Percentiles rank a stretch among this genome's conserved stretches.
phyloP scores from a whole-genome alignment of 2,113 vertebrate species.

The Microcebus griseorufus region DNA sequence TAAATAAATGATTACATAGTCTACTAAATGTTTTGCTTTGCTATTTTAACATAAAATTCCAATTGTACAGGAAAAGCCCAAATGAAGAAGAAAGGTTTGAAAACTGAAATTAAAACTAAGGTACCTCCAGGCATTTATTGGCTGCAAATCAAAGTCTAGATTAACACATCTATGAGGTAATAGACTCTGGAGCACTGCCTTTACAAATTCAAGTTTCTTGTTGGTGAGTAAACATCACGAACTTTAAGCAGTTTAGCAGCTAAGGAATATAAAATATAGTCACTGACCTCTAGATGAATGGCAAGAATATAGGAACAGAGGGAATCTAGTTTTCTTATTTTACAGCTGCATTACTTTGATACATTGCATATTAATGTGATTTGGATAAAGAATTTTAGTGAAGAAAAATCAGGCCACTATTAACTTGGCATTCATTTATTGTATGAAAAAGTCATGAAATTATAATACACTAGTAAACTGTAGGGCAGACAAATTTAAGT shows the following conservation, averaged over 20 bases:
- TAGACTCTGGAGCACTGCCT: not conserved
- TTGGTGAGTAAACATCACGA: slow-evolving; percentile 27
- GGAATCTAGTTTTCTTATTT: slow-evolving; percentile 22
- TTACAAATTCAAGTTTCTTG: not conserved
- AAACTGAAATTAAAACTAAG: not conserved
- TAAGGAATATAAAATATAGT: not conserved
- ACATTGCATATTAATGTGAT: not conserved
- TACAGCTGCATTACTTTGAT: not conserved
- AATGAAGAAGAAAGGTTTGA: not conserved
- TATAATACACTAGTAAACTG: not conserved
- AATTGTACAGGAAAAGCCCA: not conserved
- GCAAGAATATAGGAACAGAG: not conserved
- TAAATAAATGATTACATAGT: not conserved
- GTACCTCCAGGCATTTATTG: not conserved
- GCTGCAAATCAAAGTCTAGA: not conserved
- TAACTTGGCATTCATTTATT: slow-evolving; percentile 35
- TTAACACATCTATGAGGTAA: not conserved
- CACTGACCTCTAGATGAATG: not conserved
- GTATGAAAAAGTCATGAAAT: slow-evolving; percentile 58
- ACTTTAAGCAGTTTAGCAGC: not conserved
- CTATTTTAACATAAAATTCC: not conserved
- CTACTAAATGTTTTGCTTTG: not conserved
- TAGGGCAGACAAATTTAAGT: not conserved
- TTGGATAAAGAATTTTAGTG: slow-evolving; percentile 35
- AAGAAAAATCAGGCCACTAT: not conserved